Evolutionary conservation across 2,113 vertebrate genomes (phyloP).

Genomic region (Lagopus muta): DNA sequence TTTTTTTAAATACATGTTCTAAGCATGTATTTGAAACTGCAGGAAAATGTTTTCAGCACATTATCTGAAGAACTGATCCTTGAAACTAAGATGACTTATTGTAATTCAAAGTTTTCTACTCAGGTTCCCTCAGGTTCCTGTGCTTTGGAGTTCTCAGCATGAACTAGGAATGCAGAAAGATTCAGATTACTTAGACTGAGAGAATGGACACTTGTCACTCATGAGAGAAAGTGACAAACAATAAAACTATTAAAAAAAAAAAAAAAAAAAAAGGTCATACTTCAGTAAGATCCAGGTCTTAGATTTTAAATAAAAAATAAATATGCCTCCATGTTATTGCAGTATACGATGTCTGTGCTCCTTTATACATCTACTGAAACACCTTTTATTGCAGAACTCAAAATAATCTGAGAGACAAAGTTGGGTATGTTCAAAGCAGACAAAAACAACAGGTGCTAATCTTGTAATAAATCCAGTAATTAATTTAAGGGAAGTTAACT

Average conservation of each 20-base stretch:
- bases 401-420: neutral
- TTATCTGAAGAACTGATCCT: neutral
- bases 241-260: neutral
- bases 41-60: neutral
- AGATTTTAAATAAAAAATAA: neutral
- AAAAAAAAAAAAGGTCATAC: neutral
- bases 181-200: neutral
- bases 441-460: neutral
- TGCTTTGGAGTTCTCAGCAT: neutral
- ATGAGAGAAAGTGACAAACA: neutral
- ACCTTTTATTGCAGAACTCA: neutral
- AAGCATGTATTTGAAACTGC: neutral
- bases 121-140: neutral
- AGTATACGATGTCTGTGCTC: neutral
- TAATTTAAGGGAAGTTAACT: neutral
- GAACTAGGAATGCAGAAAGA: neutral
- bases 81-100: neutral
- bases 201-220: neutral
- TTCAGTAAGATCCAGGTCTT: accelerated
- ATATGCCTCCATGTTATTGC: neutral
- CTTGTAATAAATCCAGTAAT: too few relatives aligned
- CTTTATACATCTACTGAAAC: neutral
- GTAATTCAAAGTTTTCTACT: too few relatives aligned
- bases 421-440: neutral
- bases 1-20: neutral